Base-by-base conservation (phyloP, 35 echinoderm and acorn worm species). In the Amphiura filiformis region DNA sequence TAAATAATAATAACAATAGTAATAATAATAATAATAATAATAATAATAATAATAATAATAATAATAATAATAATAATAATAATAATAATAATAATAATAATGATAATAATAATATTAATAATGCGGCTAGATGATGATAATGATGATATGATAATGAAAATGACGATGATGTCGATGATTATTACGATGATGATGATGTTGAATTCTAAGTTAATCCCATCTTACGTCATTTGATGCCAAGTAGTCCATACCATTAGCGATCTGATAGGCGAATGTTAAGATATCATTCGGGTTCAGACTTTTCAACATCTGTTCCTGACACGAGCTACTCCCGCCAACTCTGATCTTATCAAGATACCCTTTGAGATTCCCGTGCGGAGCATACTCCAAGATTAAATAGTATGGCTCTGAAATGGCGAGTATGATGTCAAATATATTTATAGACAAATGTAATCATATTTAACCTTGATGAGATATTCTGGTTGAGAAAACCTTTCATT, bases 341-440 rank as follows among this genome's bases (percentile, higher is more conserved):
- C 85, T 38, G 0, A 87, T 40, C 76, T 78, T 44, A 36, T 90
- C 2, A 26, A 95, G 44, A 79, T 91, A 75, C 1, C 82, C 86
- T 36, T 91, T 86, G 9, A 95, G 81, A 64, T 91, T 95, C 7
- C 89, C 89, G 39, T 91, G 76, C 1, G 93, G 81, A 52, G 91
- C 39, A 78, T 84, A 95, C 52, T 95, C 93, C 93, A 95, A 84
- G 36, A 95, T 91, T 15, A 95, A 28, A 32, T 91, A 95, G 33
- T 64, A 77, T 35, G 93, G 93, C 49, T 91, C 93, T 95, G 61
- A 35, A 75, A 37, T 32, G 49, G 38, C 11, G 4, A 38, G 35
- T 38, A n/a, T n/a, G n/a, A n/a, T n/a, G n/a, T n/a, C n/a, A n/a
- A n/a, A n/a, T n/a, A n/a, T n/a, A n/a, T 13, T 13, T 37, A 32